These are phyloP conservation scores for Climacteris rufus DNA, from an alignment of 2,113 vertebrate genomes.

Conservation along the genomic window DNA sequence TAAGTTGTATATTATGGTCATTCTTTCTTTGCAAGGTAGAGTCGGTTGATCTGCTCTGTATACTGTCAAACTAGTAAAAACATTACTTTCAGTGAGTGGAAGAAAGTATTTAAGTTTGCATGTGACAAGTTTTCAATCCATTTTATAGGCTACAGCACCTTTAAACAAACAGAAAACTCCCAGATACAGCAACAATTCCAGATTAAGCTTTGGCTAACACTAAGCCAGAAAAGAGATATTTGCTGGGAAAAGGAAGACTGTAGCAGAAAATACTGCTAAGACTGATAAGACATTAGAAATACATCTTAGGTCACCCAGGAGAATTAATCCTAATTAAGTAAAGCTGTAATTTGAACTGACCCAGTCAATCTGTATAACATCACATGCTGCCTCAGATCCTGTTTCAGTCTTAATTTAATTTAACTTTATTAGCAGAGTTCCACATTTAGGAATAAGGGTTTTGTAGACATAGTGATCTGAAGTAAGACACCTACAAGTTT, in stretches of 20 bases:
- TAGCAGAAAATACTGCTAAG: too few species aligned
- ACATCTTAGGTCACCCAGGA: background rate
- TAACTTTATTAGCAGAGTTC: background rate
- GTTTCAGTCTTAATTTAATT: background rate
- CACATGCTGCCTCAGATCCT: background rate
- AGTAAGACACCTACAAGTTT: background rate
- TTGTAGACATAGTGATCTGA: background rate
- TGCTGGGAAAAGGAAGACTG: background rate
- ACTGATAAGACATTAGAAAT: background rate
- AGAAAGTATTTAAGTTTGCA: background rate
- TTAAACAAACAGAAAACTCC: background rate
- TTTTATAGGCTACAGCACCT: background rate
- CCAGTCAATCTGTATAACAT: background rate
- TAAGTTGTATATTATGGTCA: background rate
- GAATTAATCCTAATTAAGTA: conserved; percentile 28
- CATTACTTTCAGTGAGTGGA: background rate
- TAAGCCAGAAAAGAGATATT: background rate
- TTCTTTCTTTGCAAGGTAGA: background rate
- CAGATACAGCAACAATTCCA: background rate
- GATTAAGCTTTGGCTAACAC: background rate
- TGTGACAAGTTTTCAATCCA: background rate
- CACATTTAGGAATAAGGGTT: background rate
- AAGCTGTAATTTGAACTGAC: conserved; percentile 21
- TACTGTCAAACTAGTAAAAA: background rate
- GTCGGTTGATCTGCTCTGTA: background rate